These are phyloP conservation scores for Stenchaetothrips biformis DNA, from an alignment of 2,888 invertebrate species.

Conservation along the genomic window DNA sequence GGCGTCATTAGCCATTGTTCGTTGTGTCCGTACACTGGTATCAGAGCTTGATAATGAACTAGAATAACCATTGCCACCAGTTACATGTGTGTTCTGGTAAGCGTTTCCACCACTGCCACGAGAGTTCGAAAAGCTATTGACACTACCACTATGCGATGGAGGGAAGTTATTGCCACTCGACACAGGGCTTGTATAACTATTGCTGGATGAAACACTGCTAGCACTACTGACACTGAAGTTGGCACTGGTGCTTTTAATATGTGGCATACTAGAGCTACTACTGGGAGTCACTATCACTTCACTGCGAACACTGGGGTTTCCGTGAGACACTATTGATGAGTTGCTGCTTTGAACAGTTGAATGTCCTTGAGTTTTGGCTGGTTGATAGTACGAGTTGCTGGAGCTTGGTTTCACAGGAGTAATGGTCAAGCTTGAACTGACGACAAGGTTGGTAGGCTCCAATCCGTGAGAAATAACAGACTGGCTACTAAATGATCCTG, in stretches of 20 bases:
- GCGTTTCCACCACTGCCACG: background rate
- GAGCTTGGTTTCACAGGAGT: conserved; percentile 7
- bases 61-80: background rate
- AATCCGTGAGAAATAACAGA: background rate
- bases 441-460: background rate
- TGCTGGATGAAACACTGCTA: background rate
- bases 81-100: background rate
- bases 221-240: background rate
- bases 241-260: conserved; percentile 3
- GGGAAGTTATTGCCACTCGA: background rate
- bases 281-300: conserved; percentile 17
- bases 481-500: background rate
- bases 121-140: background rate
- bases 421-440: conserved; percentile 10
- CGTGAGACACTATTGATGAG: background rate
- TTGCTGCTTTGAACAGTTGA: background rate
- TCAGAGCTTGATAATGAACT: background rate
- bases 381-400: background rate
- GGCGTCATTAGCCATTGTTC: background rate
- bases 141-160: background rate
- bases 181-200: background rate
- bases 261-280: background rate
- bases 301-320: background rate
- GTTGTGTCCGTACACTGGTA: background rate
- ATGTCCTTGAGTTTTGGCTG: background rate